Conservation (phyloP, 1,140 invertebrate genomes). For the Maniola jurtina region DNA sequence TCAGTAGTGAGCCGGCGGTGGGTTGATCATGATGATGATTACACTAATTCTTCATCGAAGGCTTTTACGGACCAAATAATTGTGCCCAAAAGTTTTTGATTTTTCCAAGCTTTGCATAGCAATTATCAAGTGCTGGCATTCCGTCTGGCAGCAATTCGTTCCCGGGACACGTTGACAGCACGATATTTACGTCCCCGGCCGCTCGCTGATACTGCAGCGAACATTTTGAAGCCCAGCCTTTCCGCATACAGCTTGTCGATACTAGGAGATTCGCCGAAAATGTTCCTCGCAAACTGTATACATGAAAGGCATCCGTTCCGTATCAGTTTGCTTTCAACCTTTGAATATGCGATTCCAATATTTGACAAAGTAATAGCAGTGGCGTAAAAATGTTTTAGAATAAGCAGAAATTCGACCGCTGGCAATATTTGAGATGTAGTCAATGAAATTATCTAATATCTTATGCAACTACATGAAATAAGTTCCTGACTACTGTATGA, state of each 20-base stretch:
- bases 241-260: conserved; percentile 4
- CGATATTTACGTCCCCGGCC: conserved; percentile 4
- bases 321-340: conserved; percentile 12
- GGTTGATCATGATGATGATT: no score
- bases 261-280: conserved; percentile 12
- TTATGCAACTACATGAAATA: no score
- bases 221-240: neutral
- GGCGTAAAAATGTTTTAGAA: neutral
- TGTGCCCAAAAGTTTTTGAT: no score
- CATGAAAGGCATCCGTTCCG: conserved; percentile 6
- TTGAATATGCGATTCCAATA: conserved; percentile 13
- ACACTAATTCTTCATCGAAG: no score
- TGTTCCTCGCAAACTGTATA: neutral
- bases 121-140: conserved; percentile 5
- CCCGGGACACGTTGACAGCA: conserved; percentile 6
- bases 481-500: no score
- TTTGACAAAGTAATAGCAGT: conserved; percentile 6
- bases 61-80: no score
- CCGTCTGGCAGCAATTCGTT: neutral
- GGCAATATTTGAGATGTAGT: no score
- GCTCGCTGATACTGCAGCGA: neutral
- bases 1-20: no score
- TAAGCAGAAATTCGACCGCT: neutral
- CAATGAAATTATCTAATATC: no score
- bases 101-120: neutral